Evolutionary conservation across 1,140 invertebrate genomes (phyloP).

Genomic region (Zophobas atratus): DNA sequence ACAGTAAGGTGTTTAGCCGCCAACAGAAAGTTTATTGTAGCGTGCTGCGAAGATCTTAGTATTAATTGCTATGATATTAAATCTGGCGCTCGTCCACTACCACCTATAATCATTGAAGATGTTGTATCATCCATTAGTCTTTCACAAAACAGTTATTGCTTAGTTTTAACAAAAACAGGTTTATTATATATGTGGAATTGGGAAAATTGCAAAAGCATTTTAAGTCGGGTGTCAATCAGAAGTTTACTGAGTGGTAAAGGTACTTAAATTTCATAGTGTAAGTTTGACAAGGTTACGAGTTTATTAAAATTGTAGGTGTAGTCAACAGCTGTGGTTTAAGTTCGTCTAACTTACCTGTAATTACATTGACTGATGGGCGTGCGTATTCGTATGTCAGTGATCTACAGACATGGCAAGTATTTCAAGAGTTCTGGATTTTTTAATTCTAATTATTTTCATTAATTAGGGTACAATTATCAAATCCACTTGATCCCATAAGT

Average conservation of each 20-base stretch:
- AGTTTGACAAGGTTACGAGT: no score
- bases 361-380: constrained; percentile 78
- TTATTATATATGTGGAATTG: constrained; percentile 67
- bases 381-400: constrained; percentile 78
- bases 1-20: constrained; percentile 61
- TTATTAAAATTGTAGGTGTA: constrained; percentile 67
- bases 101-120: constrained; percentile 64
- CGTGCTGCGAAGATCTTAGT: constrained; percentile 65
- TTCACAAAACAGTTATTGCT: constrained; percentile 61
- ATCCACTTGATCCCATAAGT: constrained; percentile 69
- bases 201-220: constrained; percentile 56
- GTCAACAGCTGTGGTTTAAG: constrained; percentile 74
- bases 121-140: constrained; percentile 62
- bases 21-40: constrained; percentile 62
- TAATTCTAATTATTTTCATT: constrained; percentile 4
- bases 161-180: constrained; percentile 66
- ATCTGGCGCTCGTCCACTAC: constrained; percentile 62
- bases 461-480: constrained; percentile 69
- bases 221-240: constrained; percentile 68
- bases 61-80: constrained; percentile 64
- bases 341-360: constrained; percentile 75
- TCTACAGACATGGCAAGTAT: constrained; percentile 76
- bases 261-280: constrained; percentile 48
- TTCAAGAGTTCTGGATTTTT: not conserved
- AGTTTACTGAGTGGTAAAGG: constrained; percentile 69